Base-by-base conservation (phyloP, 2,113 vertebrate species). In the Perca flavescens region DNA sequence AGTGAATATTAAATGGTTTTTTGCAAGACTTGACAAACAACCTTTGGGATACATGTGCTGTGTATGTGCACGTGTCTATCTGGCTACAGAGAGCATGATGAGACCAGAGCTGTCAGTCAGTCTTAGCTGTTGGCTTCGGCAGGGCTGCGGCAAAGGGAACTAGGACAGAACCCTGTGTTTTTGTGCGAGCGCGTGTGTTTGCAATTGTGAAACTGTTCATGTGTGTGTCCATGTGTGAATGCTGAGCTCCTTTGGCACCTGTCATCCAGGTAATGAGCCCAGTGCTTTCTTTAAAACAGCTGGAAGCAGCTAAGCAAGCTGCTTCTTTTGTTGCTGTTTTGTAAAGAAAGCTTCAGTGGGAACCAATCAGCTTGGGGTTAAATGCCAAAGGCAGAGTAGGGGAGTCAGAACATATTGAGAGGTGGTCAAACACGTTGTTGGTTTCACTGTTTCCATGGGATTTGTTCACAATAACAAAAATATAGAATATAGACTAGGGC, bases 41-140 rank as follows among this genome's bases (percentile, higher is more conserved):
- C 25, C 57, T 63, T 19, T 50, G n/a, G 14, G 47, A 49, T 47
- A 21, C 15, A 28, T 68, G 43, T 49, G 22, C 40, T 58, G 15
- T 46, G 8, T 7, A 34, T 28, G 15, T 65, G 52, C 62, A 36
- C 3, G 4, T 28, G 25, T 50, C 4, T 31, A 40, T 12, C n/a
- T 62, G 49, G 12, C 10, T 74, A n/a, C 58, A 54, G 5, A 52
- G 58, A 74, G 22, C 43, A 70, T 50, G 69, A 79, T 71, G 64
- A 52, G n/a, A 46, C 62, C 50, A 25, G 34, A 72, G 67, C 74
- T 31, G 56, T 68, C 62, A 10, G 10, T 74, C 47, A 87, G 90
- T 90, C 88, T 31, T 86, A 85, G 86, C 87, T 71, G 72, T 71
- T 80, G 83, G 53, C 52, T 67, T 77, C 93, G 89, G 90, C 91